Evolutionary conservation across 2,797 vertebrate species (phyloP).

Genomic region (Coracias cyanogaster): DNA sequence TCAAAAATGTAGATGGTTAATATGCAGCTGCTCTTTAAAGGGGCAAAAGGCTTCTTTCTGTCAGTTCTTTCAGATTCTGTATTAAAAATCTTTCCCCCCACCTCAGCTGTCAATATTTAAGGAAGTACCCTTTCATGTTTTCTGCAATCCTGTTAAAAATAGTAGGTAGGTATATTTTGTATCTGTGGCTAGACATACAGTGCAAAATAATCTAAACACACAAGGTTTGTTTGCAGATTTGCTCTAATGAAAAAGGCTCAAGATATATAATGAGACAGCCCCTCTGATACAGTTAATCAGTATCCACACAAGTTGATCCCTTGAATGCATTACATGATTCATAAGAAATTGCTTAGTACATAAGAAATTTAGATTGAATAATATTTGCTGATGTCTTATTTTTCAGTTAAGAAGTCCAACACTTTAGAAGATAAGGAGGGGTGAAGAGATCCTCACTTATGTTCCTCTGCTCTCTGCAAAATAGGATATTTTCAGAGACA

Average conservation of each 20-base stretch:
- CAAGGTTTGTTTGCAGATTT: constrained; percentile 61
- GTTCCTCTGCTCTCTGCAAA: neutral
- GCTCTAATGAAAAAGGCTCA: constrained; percentile 59
- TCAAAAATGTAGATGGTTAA: constrained; percentile 25
- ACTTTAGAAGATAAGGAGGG: neutral
- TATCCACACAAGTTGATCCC: constrained; percentile 53
- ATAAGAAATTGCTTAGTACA: constrained; percentile 47
- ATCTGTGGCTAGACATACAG: neutral
- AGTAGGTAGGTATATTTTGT: constrained; percentile 1
- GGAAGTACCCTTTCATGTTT: neutral
- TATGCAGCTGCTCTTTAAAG: constrained; percentile 45
- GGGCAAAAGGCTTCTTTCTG: constrained; percentile 44
- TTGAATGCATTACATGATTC: constrained; percentile 29
- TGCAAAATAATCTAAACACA: constrained; percentile 46
- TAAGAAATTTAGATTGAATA: constrained; percentile 54
- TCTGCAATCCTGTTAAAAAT: constrained; percentile 29
- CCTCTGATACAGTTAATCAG: constrained; percentile 57
- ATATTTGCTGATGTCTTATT: constrained; percentile 34
- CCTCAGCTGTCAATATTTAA: constrained; percentile 22
- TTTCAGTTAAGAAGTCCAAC: constrained; percentile 7
- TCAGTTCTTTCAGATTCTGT: neutral
- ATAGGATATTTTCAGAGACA: neutral
- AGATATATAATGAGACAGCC: constrained; percentile 44
- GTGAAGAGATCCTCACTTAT: neutral
- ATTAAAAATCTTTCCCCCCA: neutral